phyloP scores from a whole-genome alignment of 2,797 vertebrate genomes.

The Babyrousa celebensis region DNA sequence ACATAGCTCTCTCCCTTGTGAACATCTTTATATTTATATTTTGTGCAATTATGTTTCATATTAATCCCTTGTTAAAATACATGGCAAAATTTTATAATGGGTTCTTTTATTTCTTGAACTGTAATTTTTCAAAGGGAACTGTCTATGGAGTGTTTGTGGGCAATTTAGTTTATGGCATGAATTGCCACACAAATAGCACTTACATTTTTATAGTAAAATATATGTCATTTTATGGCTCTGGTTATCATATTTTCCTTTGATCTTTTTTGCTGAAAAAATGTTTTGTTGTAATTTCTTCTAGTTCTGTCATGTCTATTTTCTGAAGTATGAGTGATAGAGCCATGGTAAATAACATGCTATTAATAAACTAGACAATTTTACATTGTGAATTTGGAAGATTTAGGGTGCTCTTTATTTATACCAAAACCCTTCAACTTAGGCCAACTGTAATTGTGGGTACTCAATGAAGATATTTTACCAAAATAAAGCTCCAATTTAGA shows the following conservation, averaged over 20 bases:
- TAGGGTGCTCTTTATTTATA: neutral
- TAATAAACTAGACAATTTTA: neutral
- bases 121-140: neutral
- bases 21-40: neutral
- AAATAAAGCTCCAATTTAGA: neutral
- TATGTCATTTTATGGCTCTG: neutral
- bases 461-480: neutral
- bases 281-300: neutral
- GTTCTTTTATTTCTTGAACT: neutral
- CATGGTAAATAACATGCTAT: neutral
- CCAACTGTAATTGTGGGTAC: neutral
- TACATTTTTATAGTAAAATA: conserved; percentile 31
- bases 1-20: neutral
- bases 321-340: neutral
- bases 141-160: neutral
- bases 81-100: neutral
- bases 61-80: neutral
- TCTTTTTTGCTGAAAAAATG: neutral
- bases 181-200: neutral
- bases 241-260: neutral
- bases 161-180: neutral
- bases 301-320: neutral
- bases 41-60: neutral
- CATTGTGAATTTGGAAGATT: neutral
- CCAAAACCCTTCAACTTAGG: neutral